phyloP scores from a whole-genome alignment of 2,113 vertebrate species.

The Amazona vittata region DNA sequence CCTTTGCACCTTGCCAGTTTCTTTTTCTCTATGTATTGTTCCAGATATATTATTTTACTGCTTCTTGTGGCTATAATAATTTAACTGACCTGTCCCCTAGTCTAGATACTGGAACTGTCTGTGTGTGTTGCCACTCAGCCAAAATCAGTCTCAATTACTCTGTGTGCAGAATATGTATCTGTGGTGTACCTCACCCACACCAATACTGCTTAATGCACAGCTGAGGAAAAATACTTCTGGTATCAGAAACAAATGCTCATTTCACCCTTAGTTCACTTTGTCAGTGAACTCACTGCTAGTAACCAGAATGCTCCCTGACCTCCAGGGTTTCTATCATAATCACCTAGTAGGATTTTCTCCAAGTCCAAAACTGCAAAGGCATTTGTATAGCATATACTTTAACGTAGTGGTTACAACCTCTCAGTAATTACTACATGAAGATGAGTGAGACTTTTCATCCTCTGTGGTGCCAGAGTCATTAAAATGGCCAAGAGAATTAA shows the following conservation, averaged over 20 bases:
- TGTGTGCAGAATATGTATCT: not conserved
- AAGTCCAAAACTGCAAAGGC: not conserved
- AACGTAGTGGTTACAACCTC: not conserved
- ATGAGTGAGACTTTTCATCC: not conserved
- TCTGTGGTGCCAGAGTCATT: not conserved
- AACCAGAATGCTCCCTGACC: not conserved
- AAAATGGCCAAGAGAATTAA: conserved; percentile 1
- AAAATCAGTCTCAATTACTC: not conserved
- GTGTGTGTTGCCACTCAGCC: not conserved
- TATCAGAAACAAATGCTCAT: not conserved
- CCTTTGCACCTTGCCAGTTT: not conserved
- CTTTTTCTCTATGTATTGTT: not conserved
- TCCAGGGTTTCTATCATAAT: not conserved
- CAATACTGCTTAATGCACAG: not conserved
- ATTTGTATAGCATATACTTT: not conserved
- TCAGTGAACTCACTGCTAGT: not conserved
- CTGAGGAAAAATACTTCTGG: not conserved
- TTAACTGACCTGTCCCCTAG: not conserved
- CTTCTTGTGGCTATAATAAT: not conserved
- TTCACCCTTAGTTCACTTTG: not conserved
- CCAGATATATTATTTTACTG: not conserved
- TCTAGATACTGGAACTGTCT: not conserved
- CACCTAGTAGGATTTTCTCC: not conserved
- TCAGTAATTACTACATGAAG: not conserved
- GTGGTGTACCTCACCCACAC: not conserved